These are phyloP conservation scores for Ptychobarbus kaznakovi DNA, from an alignment of 2,797 vertebrate genomes.

Conservation along the genomic window DNA sequence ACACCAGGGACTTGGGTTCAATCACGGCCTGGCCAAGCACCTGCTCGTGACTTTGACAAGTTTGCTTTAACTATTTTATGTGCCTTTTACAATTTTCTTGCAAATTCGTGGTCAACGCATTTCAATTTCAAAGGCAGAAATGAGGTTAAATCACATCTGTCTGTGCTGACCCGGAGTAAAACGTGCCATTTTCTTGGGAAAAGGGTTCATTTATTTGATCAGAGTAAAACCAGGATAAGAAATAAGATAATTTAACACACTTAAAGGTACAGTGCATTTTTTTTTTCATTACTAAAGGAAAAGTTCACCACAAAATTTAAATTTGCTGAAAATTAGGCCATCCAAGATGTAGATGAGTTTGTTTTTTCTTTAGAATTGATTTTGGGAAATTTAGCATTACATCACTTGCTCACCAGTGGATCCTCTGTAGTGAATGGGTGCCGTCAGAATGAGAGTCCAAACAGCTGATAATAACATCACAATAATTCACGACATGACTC, in stretches of 20 bases:
- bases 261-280: background rate
- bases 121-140: slow-evolving; percentile 41
- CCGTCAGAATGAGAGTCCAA: background rate
- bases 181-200: background rate
- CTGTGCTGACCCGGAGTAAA: background rate
- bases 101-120: slow-evolving; percentile 38
- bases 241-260: slow-evolving; percentile 11
- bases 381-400: background rate
- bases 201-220: slow-evolving; percentile 35
- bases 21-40: slow-evolving; percentile 12
- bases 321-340: background rate
- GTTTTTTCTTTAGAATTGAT: background rate
- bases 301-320: background rate
- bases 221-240: background rate
- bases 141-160: slow-evolving; percentile 28
- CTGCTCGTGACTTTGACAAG: slow-evolving; percentile 45
- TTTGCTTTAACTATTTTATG: slow-evolving; percentile 25
- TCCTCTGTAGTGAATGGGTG: background rate
- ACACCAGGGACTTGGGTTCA: slow-evolving; percentile 50
- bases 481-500: background rate
- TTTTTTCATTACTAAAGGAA: background rate
- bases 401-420: background rate
- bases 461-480: background rate
- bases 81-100: background rate
- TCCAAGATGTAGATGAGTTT: background rate